Base-by-base conservation (phyloP, 2,888 invertebrate species). In the Embidobia sp. region DNA sequence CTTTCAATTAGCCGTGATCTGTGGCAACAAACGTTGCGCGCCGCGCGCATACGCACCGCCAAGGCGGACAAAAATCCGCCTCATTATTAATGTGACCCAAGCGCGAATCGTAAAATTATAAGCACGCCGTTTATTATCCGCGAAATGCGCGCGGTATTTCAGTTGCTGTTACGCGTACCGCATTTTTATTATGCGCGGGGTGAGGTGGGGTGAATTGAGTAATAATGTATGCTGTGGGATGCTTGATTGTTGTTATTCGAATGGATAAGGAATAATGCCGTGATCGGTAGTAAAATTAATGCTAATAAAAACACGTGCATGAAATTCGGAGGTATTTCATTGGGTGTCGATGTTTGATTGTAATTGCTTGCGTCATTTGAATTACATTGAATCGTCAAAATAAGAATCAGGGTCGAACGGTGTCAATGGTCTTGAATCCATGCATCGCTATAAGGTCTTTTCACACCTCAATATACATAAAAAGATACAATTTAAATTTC, bases 1-100 rank as follows among this genome's bases (percentile, higher is more conserved):
- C 27, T 63, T 72, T 72, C 72, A 72, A 72, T 72, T 72, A 72
- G 63, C 10, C 35, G 59, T 63, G 72, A 72, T 72, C 63, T 63
- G 70, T 72, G 44, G 53, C 53, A 19, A 26, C 59, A 42, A 27
- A n/a, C 44, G 22, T 31, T 40, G 35, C 37, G 26, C 63, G 46
- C 63, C 8, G 13, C 51, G 27, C n/a, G n/a, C n/a, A n/a, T n/a
- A n/a, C n/a, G n/a, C n/a, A n/a, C n/a, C n/a, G n/a, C n/a, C n/a
- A n/a, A n/a, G n/a, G n/a, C n/a, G n/a, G n/a, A n/a, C n/a, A 37
- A 64, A 73, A 73, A 73, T 44, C 26, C 10, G 4, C 26, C 26
- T 49, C 44, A 26, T 73, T 73, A 66, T 66, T 73, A 66, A 73
- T 66, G 73, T 33, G 66, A 59, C 42, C 59, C 27, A 44, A 44